Percentiles rank a stretch among this genome's conserved stretches.
Conservation (phyloP, 1,140 invertebrate species). For the Euglossa dilemma region DNA sequence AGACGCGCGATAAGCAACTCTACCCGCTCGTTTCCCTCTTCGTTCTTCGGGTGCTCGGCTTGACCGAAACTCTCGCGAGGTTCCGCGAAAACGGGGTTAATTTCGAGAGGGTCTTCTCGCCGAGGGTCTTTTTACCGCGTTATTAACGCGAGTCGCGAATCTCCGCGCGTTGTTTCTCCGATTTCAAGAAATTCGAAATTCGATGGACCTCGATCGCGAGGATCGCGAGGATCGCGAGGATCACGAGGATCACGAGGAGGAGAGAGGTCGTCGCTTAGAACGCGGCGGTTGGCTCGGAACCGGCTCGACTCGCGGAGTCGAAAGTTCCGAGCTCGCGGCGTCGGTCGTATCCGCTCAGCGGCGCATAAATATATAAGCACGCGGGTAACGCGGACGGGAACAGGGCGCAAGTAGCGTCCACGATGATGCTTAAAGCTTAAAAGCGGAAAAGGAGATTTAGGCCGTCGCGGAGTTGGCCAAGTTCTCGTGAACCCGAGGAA, state of each 20-base stretch:
- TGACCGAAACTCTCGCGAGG: constrained; percentile 10
- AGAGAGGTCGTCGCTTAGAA: constrained; percentile 1
- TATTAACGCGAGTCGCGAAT: no score
- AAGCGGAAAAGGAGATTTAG: constrained; percentile 47
- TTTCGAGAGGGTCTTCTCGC: background rate
- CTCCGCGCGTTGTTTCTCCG: no score
- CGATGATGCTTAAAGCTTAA: constrained; percentile 41
- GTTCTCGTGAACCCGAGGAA: background rate
- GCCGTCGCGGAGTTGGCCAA: constrained; percentile 26
- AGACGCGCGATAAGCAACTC: background rate
- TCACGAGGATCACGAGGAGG: no score
- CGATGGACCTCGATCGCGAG: no score
- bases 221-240: background rate
- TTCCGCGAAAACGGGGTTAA: background rate
- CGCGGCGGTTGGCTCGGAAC: background rate
- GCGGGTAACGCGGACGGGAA: constrained; percentile 6
- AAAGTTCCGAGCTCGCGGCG: constrained; percentile 16
- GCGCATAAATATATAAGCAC: constrained; percentile 32
- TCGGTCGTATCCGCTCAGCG: constrained; percentile 11
- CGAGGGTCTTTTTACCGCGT: no score
- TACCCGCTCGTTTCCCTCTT: background rate
- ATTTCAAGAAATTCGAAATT: no score
- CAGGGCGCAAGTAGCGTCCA: constrained; percentile 39
- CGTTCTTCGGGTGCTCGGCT: background rate
- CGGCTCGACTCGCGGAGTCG: background rate